A percentile compares a stretch with the other conserved stretches of the same genome.
Evolutionary conservation across 2,113 vertebrate genomes (phyloP).

Genomic region (Nesoenas mayeri): DNA sequence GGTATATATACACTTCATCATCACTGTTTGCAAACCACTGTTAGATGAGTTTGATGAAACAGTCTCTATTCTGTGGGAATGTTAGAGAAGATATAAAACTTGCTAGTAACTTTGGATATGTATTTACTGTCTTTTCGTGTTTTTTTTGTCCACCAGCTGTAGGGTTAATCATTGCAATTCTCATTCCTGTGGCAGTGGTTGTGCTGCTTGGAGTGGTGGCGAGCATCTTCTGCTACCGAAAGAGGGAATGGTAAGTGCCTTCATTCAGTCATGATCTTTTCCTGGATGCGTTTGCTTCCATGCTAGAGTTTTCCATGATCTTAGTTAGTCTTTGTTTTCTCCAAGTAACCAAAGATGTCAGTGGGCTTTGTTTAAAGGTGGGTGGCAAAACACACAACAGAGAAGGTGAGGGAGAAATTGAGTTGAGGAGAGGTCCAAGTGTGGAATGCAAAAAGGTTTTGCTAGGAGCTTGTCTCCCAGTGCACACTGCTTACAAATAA

Average conservation of each 20-base stretch:
- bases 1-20: not conserved
- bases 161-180: conserved; percentile 80
- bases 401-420: not conserved
- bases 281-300: not conserved
- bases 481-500: not conserved
- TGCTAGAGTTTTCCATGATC: not conserved
- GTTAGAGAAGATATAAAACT: not conserved
- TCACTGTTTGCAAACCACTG: not conserved
- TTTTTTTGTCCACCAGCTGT: conserved; percentile 55
- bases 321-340: not conserved
- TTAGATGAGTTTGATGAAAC: not conserved
- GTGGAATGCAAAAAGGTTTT: not conserved
- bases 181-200: conserved; percentile 77
- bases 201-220: conserved; percentile 73
- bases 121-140: not conserved
- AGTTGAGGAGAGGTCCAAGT: not conserved
- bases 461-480: not conserved
- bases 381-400: not conserved
- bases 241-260: conserved; percentile 80
- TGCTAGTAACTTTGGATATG: not conserved
- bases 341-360: not conserved
- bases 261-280: not conserved
- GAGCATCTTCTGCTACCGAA: conserved; percentile 78
- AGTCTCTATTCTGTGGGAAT: not conserved
- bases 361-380: not conserved